Evolutionary conservation across 2,113 vertebrate genomes (phyloP).

Genomic region (Sinocyclocheilus grahami): DNA sequence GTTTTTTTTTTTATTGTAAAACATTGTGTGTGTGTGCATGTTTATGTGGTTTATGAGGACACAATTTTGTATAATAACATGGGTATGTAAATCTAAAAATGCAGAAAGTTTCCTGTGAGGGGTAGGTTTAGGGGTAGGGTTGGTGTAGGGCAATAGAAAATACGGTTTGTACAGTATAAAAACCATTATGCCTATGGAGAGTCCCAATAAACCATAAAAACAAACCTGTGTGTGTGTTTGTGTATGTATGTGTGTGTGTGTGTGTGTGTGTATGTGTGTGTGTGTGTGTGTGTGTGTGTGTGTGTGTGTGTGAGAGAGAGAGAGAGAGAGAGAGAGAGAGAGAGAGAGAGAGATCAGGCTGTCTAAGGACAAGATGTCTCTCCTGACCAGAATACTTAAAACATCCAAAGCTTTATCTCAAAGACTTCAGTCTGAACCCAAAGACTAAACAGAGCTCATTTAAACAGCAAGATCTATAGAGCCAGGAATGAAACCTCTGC

Average conservation of each 20-base stretch:
- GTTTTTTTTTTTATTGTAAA: too few relatives aligned
- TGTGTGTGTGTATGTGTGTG: neutral
- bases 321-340: neutral
- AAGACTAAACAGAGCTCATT: slow-evolving; percentile 27
- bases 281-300: neutral
- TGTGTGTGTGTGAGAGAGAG: neutral
- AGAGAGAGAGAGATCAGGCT: neutral
- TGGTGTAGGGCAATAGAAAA: too few relatives aligned
- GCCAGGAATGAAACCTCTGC: neutral
- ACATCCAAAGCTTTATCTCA: slow-evolving; percentile 16
- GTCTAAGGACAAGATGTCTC: slow-evolving; percentile 10
- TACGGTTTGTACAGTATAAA: too few relatives aligned
- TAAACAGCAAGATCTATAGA: neutral
- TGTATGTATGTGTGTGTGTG: too few relatives aligned
- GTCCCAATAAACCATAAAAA: too few relatives aligned
- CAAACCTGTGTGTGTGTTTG: too few relatives aligned
- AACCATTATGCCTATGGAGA: too few relatives aligned
- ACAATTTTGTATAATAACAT: too few relatives aligned
- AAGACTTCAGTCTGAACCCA: slow-evolving; percentile 4
- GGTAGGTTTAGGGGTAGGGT: too few relatives aligned
- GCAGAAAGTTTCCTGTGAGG: too few relatives aligned
- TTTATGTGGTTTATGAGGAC: neutral
- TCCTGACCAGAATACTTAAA: neutral
- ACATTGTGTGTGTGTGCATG: too few relatives aligned
- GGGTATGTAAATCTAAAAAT: too few relatives aligned